phyloP scores from a whole-genome alignment of 2,113 vertebrate genomes.

The Hippopotamus amphibius region DNA sequence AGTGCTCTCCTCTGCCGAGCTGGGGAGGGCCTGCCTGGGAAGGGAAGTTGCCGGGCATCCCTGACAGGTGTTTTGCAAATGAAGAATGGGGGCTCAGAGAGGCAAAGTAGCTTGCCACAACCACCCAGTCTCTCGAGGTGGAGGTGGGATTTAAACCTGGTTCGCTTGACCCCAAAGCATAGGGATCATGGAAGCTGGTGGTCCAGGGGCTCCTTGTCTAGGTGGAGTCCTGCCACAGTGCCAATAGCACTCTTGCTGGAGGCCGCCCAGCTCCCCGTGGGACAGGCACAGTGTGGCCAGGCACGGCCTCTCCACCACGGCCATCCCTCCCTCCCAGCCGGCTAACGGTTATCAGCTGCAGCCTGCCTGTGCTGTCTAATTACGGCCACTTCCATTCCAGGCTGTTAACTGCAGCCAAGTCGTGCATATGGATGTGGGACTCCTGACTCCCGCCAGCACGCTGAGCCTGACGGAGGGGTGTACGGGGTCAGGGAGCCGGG shows the following conservation, averaged over 20 bases:
- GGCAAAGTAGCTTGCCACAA: background rate
- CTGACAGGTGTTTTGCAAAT: background rate
- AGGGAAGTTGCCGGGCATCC: background rate
- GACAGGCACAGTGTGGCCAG: background rate
- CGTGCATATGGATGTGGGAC: background rate
- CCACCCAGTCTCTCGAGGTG: background rate
- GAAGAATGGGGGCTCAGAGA: background rate
- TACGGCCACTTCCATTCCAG: background rate
- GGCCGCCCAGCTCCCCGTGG: background rate
- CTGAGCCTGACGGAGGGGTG: background rate
- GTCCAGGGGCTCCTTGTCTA: background rate
- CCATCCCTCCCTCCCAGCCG: background rate
- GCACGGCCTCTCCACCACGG: accelerated
- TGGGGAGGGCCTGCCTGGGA: background rate
- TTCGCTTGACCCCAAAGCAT: background rate
- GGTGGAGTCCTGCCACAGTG: background rate
- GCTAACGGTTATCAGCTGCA: background rate
- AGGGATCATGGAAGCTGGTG: background rate
- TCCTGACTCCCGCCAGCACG: background rate
- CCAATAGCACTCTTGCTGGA: background rate
- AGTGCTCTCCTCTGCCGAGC: background rate
- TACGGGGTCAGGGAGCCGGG: background rate
- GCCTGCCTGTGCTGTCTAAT: slow-evolving; percentile 2
- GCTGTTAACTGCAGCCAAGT: background rate
- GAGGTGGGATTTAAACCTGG: background rate